phyloP scores from a whole-genome alignment of 2,797 vertebrate species.

The Petrocephalus sullivani region DNA sequence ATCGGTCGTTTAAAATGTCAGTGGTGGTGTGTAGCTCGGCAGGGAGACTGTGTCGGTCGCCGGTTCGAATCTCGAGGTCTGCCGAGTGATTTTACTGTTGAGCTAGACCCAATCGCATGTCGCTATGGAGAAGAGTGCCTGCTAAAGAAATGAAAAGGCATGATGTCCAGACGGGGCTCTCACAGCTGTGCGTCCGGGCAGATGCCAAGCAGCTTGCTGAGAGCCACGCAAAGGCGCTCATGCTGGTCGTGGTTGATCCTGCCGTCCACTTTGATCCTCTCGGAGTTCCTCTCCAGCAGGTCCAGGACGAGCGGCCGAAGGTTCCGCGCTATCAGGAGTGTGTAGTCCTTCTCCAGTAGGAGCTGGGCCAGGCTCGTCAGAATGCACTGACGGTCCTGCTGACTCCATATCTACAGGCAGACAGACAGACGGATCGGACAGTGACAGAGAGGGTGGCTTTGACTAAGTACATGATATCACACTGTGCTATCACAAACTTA shows the following conservation, averaged over 20 bases:
- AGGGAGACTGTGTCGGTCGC: not conserved
- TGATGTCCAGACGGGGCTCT: slow-evolving; percentile 47
- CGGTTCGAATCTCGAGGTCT: not conserved
- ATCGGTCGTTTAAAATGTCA: not conserved
- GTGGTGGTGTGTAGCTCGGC: not conserved
- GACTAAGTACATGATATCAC: not conserved
- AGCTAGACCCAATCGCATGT: not conserved
- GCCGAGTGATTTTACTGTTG: not conserved
- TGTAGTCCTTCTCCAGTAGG: slow-evolving; percentile 86
- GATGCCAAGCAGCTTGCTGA: slow-evolving; percentile 80
- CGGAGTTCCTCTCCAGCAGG: slow-evolving; percentile 84
- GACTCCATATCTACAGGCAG: slow-evolving; percentile 76
- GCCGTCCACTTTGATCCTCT: slow-evolving; percentile 70
- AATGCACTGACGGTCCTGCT: slow-evolving; percentile 81
- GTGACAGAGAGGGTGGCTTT: not conserved
- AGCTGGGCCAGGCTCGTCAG: slow-evolving; percentile 74
- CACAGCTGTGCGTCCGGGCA: slow-evolving; percentile 84
- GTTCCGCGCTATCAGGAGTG: slow-evolving; percentile 76
- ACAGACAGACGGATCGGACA: slow-evolving; percentile 10
- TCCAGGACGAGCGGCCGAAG: slow-evolving; percentile 82
- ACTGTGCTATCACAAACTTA: not conserved
- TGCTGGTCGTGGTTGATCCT: slow-evolving; percentile 85
- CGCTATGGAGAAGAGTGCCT: not conserved
- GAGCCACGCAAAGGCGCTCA: slow-evolving; percentile 88
- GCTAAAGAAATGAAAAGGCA: not conserved